Evolutionary conservation across 2,797 vertebrate species (phyloP).

Genomic region (Valencia hispanica): DNA sequence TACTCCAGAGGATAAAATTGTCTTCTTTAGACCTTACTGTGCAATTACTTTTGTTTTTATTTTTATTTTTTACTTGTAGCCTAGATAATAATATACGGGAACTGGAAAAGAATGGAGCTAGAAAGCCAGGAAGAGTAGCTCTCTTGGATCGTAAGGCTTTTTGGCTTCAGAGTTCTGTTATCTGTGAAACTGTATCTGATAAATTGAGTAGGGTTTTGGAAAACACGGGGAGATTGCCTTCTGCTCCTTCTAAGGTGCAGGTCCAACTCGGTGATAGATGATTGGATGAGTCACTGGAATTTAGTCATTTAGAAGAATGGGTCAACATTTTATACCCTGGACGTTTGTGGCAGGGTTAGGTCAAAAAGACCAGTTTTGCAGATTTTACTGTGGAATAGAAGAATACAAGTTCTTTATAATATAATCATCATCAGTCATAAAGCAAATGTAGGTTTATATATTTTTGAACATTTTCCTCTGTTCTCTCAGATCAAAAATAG

Average conservation of each 20-base stretch:
- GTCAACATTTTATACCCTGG: slow-evolving; percentile 6
- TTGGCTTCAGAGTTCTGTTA: slow-evolving; percentile 58
- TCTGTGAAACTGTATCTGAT: slow-evolving; percentile 76
- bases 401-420: background rate
- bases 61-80: slow-evolving; percentile 55
- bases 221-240: slow-evolving; percentile 77
- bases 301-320: slow-evolving; percentile 38
- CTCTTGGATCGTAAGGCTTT: slow-evolving; percentile 32
- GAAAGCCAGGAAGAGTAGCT: slow-evolving; percentile 22
- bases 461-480: background rate
- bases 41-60: no score
- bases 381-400: background rate
- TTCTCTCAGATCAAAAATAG: background rate
- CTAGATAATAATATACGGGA: slow-evolving; percentile 56
- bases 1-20: no score
- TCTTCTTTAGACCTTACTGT: no score
- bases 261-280: slow-evolving; percentile 75
- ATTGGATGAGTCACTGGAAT: slow-evolving; percentile 78
- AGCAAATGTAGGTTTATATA: background rate
- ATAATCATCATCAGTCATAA: background rate
- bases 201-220: slow-evolving; percentile 72
- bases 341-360: background rate
- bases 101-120: slow-evolving; percentile 44
- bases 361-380: background rate
- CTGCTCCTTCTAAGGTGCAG: slow-evolving; percentile 77